Evolutionary conservation across 1,140 invertebrate species (phyloP), one percentile per base, ranked within the genome.

Genomic region (Pteromalus puparum): DNA sequence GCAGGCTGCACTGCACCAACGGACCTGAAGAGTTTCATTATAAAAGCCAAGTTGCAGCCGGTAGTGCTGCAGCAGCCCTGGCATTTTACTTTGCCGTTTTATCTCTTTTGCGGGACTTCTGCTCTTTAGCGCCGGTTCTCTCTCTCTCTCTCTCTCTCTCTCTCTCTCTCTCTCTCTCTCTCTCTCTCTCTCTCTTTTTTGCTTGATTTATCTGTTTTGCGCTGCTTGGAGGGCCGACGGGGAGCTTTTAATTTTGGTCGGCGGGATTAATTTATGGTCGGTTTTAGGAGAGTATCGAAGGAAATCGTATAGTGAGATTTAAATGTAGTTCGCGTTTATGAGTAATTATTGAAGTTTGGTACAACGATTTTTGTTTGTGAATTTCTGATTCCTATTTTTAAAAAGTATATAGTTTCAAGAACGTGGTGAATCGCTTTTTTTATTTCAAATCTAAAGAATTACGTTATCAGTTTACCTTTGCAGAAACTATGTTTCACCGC

Each of bases 21-120:
- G 85, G 74, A 83, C 79, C 46, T 82, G 76, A 86, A 88, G 90
- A 90, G 87, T 90, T 90, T 89, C 87, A 88, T 89, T 90, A 88
- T 88, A 89, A 88, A 89, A 89, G 89, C 89, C 88, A 88, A 89
- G 88, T 89, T 90, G 85, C 79, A 83, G 80, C 85, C 80, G 82
- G 28, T 82, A 65, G 24, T 70, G 61, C n/a, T 5, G 24, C 28
- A 13, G 24, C 12, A 13, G 24, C 12, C 24, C 67, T 26, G 24
- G 12, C 26, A 1, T 80, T 77, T 86, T 80, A 77, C 83, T 88
- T 87, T 75, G 9, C 21, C 34, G 18, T 73, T 38, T 73, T 73
- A 34, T 73, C 72, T 73, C 21, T 61, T 61, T 61, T 21, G 18
- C 53, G 18, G 18, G 53, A 61, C 21, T 61, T 61, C 53, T 61